phyloP scores from a whole-genome alignment of 2,888 invertebrate species.

The Agrotis exclamationis region DNA sequence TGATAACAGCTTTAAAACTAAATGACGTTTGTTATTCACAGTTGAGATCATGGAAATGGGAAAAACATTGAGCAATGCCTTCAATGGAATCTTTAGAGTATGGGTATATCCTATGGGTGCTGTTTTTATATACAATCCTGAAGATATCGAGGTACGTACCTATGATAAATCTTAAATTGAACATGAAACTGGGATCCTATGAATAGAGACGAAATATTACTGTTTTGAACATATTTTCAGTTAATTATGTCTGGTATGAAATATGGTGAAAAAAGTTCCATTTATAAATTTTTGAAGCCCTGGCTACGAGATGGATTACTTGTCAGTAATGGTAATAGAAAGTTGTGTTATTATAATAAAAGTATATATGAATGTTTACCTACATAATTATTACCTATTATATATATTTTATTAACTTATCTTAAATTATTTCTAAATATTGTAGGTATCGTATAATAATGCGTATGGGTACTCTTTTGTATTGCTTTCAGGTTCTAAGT shows the following conservation, averaged over 20 bases:
- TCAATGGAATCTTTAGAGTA: conserved; percentile 74
- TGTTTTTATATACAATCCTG: conserved; percentile 53
- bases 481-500: conserved; percentile 86
- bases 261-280: conserved; percentile 87
- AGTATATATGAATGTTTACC: no score
- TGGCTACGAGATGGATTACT: conserved; percentile 91
- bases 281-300: conserved; percentile 86
- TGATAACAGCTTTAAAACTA: no score
- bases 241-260: conserved; percentile 86
- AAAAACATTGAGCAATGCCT: conserved; percentile 64
- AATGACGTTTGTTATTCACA: conserved; percentile 43
- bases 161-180: neutral
- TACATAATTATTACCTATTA: neutral
- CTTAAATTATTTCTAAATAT: no score
- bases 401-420: no score
- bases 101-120: conserved; percentile 69
- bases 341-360: neutral
- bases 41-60: conserved; percentile 75
- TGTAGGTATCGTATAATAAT: no score
- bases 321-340: conserved; percentile 79
- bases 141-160: conserved; percentile 63
- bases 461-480: neutral
- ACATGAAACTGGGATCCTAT: neutral
- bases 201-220: neutral
- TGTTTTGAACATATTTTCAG: conserved; percentile 70